Base-by-base conservation (phyloP, 2,797 vertebrate species). In the Knipowitschia caucasica region DNA sequence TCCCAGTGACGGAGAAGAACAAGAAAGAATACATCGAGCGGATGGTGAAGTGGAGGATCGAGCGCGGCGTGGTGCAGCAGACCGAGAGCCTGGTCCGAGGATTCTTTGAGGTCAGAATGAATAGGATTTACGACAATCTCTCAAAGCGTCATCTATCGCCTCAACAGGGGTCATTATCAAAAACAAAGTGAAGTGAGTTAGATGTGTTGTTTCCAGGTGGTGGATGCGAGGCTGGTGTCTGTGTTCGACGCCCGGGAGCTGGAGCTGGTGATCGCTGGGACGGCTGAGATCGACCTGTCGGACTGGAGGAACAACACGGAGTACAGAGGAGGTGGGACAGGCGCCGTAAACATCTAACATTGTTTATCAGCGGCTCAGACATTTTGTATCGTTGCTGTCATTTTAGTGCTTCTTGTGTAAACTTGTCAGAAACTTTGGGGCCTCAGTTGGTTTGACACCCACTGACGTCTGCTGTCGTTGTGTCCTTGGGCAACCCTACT, bases 231-330 rank as follows among this genome's bases (percentile, higher is more conserved):
- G 42, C 83, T 98, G 5, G 95, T 98, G 23, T 98, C 95, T 0
- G 95, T 98, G 50, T 98, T 98, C 67, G 95, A 98, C 64, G 95
- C 94, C 23, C 88, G 95, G 62, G 95, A 98, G 71, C 86, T 98
- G 79, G 95, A 98, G 79, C 77, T 98, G 62, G 95, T 98, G 78
- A 98, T 98, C 45, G 95, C 95, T 17, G 95, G 95, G 78, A 98
- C 95, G 0, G 95, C 95, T 12, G 95, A 98, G 84, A 98, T 98
- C 31, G 95, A 98, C 68, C 75, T 98, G 56, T 90, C 89, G 0
- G 95, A 98, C 2, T 98, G 95, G 95, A 95, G 95, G 80, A 95
- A 89, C 78, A 94, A 96, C 75, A 98, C 95, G 0, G 95, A 98
- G 60, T 98, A 98, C 30, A 93, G 95, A 92, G 95, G 95, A 93